Conservation (phyloP, 1,140 invertebrate genomes). For the Apis dorsata region DNA sequence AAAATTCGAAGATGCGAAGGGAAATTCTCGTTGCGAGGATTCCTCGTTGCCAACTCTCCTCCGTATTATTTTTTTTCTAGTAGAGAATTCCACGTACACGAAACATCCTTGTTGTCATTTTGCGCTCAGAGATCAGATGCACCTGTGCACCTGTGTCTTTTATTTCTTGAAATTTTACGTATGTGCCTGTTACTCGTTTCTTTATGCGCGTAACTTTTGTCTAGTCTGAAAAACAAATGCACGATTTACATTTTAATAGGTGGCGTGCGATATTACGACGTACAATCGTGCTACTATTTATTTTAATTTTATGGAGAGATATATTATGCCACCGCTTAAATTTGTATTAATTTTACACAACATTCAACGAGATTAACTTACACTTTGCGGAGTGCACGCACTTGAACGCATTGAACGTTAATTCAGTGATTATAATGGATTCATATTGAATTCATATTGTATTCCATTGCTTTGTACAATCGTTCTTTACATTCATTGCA, state of each 20-base stretch:
- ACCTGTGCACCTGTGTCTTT: slow-evolving; percentile 35
- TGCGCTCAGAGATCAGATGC: slow-evolving; percentile 24
- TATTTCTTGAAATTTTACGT: slow-evolving; percentile 37
- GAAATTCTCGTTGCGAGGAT: not conserved
- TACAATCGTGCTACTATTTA: not conserved
- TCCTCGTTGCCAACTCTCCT: not conserved
- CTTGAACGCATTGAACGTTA: not conserved
- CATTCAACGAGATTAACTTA: not conserved
- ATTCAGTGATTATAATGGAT: not conserved
- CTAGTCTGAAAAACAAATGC: not conserved
- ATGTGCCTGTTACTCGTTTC: slow-evolving; percentile 1
- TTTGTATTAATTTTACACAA: not conserved
- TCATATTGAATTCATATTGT: not conserved
- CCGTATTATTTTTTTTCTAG: not conserved
- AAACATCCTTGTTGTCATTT: not conserved
- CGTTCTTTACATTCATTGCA: not conserved
- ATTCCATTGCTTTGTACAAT: not conserved
- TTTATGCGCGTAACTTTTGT: slow-evolving; percentile 14
- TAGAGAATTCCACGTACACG: slow-evolving; percentile 15
- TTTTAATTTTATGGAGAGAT: not conserved
- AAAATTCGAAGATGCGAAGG: not conserved
- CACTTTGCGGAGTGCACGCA: too few species aligned
- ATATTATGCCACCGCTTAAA: not conserved
- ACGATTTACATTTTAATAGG: slow-evolving; percentile 7
- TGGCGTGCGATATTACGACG: not conserved